These are phyloP conservation scores for Laspeyria flexula DNA, from an alignment of 2,888 invertebrate species.

Conservation along the genomic window DNA sequence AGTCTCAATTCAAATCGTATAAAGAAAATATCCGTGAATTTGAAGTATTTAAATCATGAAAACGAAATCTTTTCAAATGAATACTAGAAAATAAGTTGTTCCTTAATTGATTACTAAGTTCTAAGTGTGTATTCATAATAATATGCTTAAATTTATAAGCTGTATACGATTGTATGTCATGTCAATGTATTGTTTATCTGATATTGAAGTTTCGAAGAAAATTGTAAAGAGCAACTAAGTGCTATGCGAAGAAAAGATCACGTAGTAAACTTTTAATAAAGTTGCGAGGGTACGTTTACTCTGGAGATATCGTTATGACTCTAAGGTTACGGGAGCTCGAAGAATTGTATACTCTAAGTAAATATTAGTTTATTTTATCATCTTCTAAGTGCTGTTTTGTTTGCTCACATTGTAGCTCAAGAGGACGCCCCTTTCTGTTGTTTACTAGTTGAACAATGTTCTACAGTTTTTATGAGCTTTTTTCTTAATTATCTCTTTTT, in stretches of 20 bases:
- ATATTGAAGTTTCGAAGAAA: conserved; percentile 31
- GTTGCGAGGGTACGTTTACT: conserved; percentile 54
- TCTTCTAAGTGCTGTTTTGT: conserved; percentile 2
- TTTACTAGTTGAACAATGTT: neutral
- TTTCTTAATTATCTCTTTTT: too few species aligned
- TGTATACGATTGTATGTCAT: neutral
- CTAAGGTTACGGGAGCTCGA: conserved; percentile 37
- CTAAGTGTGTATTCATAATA: too few species aligned
- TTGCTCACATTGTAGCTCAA: neutral
- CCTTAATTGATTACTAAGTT: neutral
- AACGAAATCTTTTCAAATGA: neutral
- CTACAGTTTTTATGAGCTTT: too few species aligned
- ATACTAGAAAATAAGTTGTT: neutral
- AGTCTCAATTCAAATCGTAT: too few species aligned
- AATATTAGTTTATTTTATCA: conserved; percentile 14
- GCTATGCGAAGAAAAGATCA: conserved; percentile 52
- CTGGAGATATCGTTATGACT: conserved; percentile 50
- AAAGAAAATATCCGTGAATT: too few species aligned
- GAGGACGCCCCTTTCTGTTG: neutral
- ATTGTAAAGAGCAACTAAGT: conserved; percentile 38
- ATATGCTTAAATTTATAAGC: neutral
- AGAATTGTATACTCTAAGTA: conserved; percentile 34
- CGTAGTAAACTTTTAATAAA: conserved; percentile 67
- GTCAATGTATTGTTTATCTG: conserved; percentile 4
- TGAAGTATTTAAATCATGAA: too few species aligned